Evolutionary conservation across 1,140 invertebrate species (phyloP), one percentile per base, ranked within the genome.

Genomic region (Argopecten irradians): DNA sequence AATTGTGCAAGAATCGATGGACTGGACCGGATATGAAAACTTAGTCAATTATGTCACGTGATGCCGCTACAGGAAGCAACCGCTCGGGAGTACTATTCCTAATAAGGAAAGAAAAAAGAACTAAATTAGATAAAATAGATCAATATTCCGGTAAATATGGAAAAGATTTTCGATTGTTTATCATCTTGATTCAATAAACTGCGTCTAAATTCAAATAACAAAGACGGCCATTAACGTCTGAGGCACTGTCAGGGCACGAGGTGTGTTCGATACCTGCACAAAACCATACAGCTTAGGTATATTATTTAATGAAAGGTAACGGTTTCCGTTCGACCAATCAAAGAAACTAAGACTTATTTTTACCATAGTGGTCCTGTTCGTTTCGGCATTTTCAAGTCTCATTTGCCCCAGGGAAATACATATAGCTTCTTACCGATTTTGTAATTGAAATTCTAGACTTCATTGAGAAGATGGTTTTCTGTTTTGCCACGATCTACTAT

Each of bases 391-490:
- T n/a, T n/a, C n/a, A n/a, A n/a, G n/a, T n/a, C n/a, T n/a, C n/a
- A n/a, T n/a, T n/a, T n/a, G n/a, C n/a, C n/a, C n/a, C n/a, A n/a
- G n/a, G n/a, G n/a, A n/a, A n/a, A n/a, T n/a, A n/a, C n/a, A n/a
- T n/a, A n/a, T n/a, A n/a, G 36, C 5, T 71, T n/a, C 22, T 71
- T 1, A 71, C 55, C n/a, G n/a, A 28, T 7, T n/a, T 71, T 28
- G 28, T 71, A 71, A 71, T 71, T 71, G 55, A 71, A 71, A 71
- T 71, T 71, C 55, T n/a, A 71, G 55, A 71, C 55, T 1, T 71
- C n/a, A 3, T 71, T 55, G 43, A 55, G 14, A 55, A 8, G 7
- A 19, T 55, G 7, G 43, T 7, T 55, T 11, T n/a, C 55, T 28
- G 55, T 71, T n/a, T 28, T 5, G 8, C 22, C 22, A 16, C 16